phyloP scores from a whole-genome alignment of 2,888 invertebrate genomes.

The Andricus curvator region DNA sequence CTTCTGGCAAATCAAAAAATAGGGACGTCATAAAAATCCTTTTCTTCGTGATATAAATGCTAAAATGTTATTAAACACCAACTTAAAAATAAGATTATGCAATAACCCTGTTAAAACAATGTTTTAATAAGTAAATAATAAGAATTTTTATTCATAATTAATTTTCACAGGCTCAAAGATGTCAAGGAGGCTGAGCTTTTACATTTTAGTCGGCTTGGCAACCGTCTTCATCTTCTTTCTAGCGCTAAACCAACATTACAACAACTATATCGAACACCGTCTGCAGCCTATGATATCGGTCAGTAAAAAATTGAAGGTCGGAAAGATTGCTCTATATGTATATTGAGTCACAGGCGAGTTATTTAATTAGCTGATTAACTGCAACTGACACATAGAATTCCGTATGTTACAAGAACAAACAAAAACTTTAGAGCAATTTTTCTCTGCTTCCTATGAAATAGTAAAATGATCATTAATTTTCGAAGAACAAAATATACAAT shows the following conservation, averaged over 20 bases:
- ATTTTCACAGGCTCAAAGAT: constrained; percentile 67
- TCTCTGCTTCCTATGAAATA: neutral
- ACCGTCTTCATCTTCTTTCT: constrained; percentile 75
- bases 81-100: too few relatives aligned
- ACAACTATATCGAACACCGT: constrained; percentile 73
- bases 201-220: constrained; percentile 73
- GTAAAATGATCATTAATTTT: neutral
- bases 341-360: neutral
- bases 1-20: too few relatives aligned
- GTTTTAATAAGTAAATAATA: neutral
- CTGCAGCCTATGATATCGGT: constrained; percentile 73
- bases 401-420: neutral
- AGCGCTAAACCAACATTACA: constrained; percentile 74
- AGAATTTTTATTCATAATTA: neutral
- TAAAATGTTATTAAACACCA: too few relatives aligned
- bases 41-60: too few relatives aligned
- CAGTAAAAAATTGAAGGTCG: constrained; percentile 57
- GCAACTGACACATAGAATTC: neutral
- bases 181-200: constrained; percentile 74
- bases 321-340: neutral
- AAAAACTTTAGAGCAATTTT: neutral
- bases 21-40: too few relatives aligned
- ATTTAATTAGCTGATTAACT: neutral
- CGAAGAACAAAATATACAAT: neutral
- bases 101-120: neutral